Conservation (phyloP, 2,888 invertebrate genomes). For the Chelonus formosanus region DNA sequence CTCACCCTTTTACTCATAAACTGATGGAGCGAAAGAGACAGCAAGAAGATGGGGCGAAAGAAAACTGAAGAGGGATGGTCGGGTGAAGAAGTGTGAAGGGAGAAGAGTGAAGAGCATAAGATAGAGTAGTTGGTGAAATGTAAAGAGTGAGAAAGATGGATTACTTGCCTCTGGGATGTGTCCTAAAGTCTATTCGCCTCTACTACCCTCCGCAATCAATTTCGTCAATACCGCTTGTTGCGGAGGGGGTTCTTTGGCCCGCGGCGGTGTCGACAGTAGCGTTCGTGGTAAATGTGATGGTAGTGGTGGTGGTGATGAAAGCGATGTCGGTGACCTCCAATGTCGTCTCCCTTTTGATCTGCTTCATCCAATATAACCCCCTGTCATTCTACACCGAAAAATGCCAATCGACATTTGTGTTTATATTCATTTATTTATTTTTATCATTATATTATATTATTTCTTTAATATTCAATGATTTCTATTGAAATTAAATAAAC, state of each 20-base stretch:
- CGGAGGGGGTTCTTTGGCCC: slow-evolving; percentile 53
- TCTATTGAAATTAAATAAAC: too few relatives aligned
- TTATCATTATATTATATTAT: not conserved
- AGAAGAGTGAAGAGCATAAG: slow-evolving; percentile 10
- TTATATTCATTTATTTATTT: not conserved
- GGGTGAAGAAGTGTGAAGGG: slow-evolving; percentile 13
- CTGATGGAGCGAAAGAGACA: slow-evolving; percentile 32
- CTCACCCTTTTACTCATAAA: slow-evolving; percentile 55
- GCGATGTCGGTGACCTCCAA: slow-evolving; percentile 40
- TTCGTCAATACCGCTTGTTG: slow-evolving; percentile 62
- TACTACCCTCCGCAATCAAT: slow-evolving; percentile 58
- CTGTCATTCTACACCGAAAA: slow-evolving; percentile 3
- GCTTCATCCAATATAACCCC: slow-evolving; percentile 5
- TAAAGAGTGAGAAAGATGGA: slow-evolving; percentile 29
- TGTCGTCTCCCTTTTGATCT: slow-evolving; percentile 23
- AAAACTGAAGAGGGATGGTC: slow-evolving; percentile 19
- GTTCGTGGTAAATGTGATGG: slow-evolving; percentile 5
- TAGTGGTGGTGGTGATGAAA: slow-evolving; percentile 28
- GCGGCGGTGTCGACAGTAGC: slow-evolving; percentile 49
- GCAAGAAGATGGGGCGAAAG: slow-evolving; percentile 22
- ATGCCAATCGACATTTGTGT: not conserved
- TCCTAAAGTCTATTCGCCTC: slow-evolving; percentile 26
- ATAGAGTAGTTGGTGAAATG: slow-evolving; percentile 6
- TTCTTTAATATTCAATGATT: too few relatives aligned
- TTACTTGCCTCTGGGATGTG: slow-evolving; percentile 30